A percentile compares a stretch with the other conserved stretches of the same genome.
phyloP scores from a whole-genome alignment of 2,888 invertebrate species.

The Folsomia candida region DNA sequence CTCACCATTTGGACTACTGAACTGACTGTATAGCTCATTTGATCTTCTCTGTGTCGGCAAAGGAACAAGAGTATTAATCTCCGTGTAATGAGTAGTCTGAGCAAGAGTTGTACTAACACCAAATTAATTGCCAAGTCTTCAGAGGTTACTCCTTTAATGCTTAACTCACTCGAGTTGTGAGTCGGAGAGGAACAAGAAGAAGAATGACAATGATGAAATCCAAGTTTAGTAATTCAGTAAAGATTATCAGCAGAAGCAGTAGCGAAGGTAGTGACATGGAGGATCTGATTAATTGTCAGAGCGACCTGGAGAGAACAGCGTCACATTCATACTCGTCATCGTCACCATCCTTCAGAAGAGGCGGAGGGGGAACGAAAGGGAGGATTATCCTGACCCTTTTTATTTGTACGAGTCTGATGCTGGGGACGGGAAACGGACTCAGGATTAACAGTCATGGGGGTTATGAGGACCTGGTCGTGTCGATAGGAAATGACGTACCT shows the following conservation, averaged over 20 bases:
- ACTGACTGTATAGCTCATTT: no score
- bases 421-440: constrained; percentile 19
- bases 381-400: constrained; percentile 26
- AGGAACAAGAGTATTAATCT: constrained; percentile 2
- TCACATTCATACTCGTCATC: constrained; percentile 8
- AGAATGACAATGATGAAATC: constrained; percentile 24
- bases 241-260: constrained; percentile 11
- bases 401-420: not conserved
- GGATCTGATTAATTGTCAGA: constrained; percentile 29
- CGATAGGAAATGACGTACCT: constrained; percentile 45
- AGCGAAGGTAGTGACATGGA: not conserved
- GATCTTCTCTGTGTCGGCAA: constrained; percentile 6
- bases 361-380: not conserved
- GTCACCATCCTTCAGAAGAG: constrained; percentile 7
- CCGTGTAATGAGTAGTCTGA: constrained; percentile 1
- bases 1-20: not conserved
- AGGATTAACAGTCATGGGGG: constrained; percentile 45
- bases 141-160: constrained; percentile 1
- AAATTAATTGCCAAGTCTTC: constrained; percentile 4
- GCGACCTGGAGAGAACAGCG: constrained; percentile 24
- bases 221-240: not conserved
- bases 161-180: not conserved
- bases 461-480: constrained; percentile 47
- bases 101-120: not conserved
- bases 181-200: constrained; percentile 3